Conservation (phyloP, 2,888 invertebrate genomes). For the Sacculina carcini region DNA sequence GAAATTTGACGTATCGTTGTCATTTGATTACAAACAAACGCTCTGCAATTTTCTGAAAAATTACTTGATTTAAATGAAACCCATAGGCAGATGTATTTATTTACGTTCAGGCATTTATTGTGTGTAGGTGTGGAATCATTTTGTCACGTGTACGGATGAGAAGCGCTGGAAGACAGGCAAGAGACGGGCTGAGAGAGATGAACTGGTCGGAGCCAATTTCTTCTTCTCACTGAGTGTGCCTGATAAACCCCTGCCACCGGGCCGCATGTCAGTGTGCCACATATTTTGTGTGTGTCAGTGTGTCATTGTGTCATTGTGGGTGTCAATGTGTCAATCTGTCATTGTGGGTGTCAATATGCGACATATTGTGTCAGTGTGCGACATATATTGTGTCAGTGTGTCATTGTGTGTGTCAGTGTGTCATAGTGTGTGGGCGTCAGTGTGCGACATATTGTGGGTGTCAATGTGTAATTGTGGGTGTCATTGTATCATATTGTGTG, state of each 20-base stretch:
- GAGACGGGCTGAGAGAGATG: slow-evolving; percentile 78
- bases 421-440: neutral
- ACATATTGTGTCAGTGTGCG: neutral
- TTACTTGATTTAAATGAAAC: too few relatives aligned
- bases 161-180: slow-evolving; percentile 94
- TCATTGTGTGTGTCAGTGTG: neutral
- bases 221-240: slow-evolving; percentile 70
- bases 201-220: slow-evolving; percentile 63
- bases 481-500: neutral
- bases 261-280: slow-evolving; percentile 22
- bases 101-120: too few relatives aligned
- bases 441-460: neutral
- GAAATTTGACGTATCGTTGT: too few relatives aligned
- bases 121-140: slow-evolving; percentile 67
- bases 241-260: slow-evolving; percentile 35
- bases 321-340: neutral
- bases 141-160: slow-evolving; percentile 87
- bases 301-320: too few relatives aligned
- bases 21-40: too few relatives aligned
- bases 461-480: neutral
- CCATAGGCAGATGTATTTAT: too few relatives aligned
- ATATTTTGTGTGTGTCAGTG: neutral
- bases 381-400: neutral
- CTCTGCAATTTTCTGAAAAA: too few relatives aligned
- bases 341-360: neutral